Evolutionary conservation across 2,113 vertebrate species (phyloP), one percentile per base, ranked within the genome.

Genomic region (Copsychus sechellarum): DNA sequence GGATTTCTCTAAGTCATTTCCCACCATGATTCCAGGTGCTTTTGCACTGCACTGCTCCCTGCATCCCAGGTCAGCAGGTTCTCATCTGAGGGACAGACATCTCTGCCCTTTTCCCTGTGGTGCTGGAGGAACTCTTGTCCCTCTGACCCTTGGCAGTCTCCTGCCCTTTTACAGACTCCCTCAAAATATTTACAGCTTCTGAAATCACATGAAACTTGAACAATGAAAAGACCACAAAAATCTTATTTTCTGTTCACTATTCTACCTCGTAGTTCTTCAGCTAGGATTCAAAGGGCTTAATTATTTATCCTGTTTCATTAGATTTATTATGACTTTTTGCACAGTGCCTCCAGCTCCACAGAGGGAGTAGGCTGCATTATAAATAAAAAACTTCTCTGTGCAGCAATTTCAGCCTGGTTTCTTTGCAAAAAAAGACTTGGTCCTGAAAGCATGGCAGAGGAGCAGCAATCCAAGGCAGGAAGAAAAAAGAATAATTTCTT

Each of bases 1-100:
- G 13, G 11, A 26, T 77, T 82, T 80, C 33, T 62, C 40, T 1
- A 26, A 33, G 36, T 72, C 4, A 21, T 65, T 92, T 90, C 69
- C 33, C 18, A 33, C 5, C 2, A 1, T 18, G 34, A 31, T 20
- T 74, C 24, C 21, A 38, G 38, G 34, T 54, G 20, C 23, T 24
- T 50, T 51, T 21, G 62, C 50, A 31, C 17, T 43, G 33, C 3
- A 3, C 31, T 48, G n/a, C 31, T 50, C 2, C 1, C 11, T 3
- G 0, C 1, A 2, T 14, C 43, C 28, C 21, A 2, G 1, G 6
- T 48, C 25, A 69, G 54, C 1, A 1, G 23, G 26, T 58, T 22
- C 26, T 57, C 8, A 2, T 36, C 42, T 54, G 51, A 84, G 70
- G 65, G 42, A 73, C n/a, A 33, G 48, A 38, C 2, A 51, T 4